These are phyloP conservation scores for Netelia fuscicornis DNA, from an alignment of 2,888 invertebrate genomes.

Conservation along the genomic window DNA sequence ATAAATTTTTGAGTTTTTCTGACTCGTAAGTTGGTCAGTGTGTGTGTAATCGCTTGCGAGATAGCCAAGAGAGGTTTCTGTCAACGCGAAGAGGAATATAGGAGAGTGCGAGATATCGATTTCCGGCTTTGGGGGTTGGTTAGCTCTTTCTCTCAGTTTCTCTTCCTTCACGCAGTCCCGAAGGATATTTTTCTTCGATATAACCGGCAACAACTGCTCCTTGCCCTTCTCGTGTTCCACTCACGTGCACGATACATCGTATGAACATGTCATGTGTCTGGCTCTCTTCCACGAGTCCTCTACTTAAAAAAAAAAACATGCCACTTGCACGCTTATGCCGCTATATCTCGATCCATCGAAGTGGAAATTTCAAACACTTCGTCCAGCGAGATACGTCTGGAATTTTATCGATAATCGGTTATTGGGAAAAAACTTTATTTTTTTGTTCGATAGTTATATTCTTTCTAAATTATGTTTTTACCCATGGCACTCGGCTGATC, in stretches of 20 bases:
- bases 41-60: constrained; percentile 10
- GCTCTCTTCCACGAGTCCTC: neutral
- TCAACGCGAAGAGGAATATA: constrained; percentile 55
- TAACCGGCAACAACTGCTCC: constrained; percentile 52
- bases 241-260: neutral
- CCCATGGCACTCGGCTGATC: no score
- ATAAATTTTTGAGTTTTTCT: neutral
- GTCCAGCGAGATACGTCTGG: neutral
- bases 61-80: constrained; percentile 46
- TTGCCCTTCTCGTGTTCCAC: constrained; percentile 20
- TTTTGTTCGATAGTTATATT: neutral
- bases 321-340: constrained; percentile 7
- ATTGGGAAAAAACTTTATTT: neutral
- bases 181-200: constrained; percentile 61
- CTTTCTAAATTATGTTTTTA: no score
- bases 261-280: constrained; percentile 20
- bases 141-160: constrained; percentile 14
- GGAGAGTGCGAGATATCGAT: constrained; percentile 56
- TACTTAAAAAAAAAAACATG: neutral
- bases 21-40: neutral
- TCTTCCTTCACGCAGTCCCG: constrained; percentile 17
- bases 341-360: constrained; percentile 15
- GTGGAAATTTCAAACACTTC: constrained; percentile 4
- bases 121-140: constrained; percentile 37
- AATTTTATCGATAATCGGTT: neutral